Evolutionary conservation across 2,888 invertebrate genomes (phyloP), one percentile per base, ranked within the genome.

Genomic region (Drosophila parthenogenetica): DNA sequence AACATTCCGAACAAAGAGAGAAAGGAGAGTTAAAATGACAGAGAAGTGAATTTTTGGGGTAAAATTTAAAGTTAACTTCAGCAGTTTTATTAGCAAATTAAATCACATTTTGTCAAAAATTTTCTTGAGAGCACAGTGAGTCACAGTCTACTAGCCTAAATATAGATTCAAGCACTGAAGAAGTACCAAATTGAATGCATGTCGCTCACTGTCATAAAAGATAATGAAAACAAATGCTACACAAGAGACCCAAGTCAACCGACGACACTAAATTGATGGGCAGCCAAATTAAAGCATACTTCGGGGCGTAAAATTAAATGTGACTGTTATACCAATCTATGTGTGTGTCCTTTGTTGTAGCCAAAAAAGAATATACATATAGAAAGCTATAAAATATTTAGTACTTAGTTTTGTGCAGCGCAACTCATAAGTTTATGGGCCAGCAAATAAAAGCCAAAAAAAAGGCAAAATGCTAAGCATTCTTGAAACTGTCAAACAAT

Each of bases 311-410:
- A 46, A 53, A 72, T 68, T 72, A 65, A 72, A 68, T 60, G 25
- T 35, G 39, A 64, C 39, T 45, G 22, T 25, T 35, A 35, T 35
- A 13, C 35, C 35, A 13, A 13, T 13, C 35, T 13, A 35, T 35
- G 8, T 35, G 8, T 35, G 8, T 35, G 8, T 22, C 40, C 43
- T 58, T 75, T 75, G 71, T 76, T 63, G 13, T 45, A 75, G 53
- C 25, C 43, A 35, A 43, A 22, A 14, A 54, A 17, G 5, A 16
- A 29, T 1, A 53, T 17, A 32, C 25, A 40, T 57, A 54, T 40
- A 73, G 46, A 48, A 59, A 63, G 78, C 81, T 58, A 83, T 83
- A 73, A 83, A 83, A 83, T 83, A 83, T 86, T 83, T 83, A 78
- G 83, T 86, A 77, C 73, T 79, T 70, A 83, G 76, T 76, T 69